A percentile compares a stretch with the other conserved stretches of the same genome.
Evolutionary conservation across 2,113 vertebrate species (phyloP).

Genomic region (Ciconia maguari): DNA sequence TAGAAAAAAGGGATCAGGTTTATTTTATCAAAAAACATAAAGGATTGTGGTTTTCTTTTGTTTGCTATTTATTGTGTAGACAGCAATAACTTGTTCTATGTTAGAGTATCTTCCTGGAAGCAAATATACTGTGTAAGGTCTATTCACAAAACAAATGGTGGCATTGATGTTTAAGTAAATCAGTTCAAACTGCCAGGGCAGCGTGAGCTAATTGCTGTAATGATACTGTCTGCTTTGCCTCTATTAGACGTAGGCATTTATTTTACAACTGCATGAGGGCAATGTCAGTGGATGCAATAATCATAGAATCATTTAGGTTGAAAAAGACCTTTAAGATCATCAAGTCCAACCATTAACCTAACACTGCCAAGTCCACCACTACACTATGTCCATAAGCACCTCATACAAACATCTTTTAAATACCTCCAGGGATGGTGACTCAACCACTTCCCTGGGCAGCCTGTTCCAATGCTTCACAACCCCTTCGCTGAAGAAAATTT

Average conservation of each 20-base stretch:
- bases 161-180: not conserved
- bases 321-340: not conserved
- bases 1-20: not conserved
- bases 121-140: not conserved
- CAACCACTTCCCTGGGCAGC: not conserved
- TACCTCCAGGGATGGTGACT: not conserved
- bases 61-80: not conserved
- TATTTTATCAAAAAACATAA: not conserved
- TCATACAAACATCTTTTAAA: not conserved
- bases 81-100: not conserved
- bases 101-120: not conserved
- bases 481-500: not conserved
- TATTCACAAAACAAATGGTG: not conserved
- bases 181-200: not conserved
- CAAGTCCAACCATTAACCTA: not conserved
- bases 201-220: not conserved
- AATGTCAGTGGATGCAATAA: not conserved
- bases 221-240: not conserved
- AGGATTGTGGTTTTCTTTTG: not conserved
- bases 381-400: not conserved
- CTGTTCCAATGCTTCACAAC: not conserved
- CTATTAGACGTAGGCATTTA: not conserved
- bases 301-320: not conserved
- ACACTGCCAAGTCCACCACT: no score
- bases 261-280: not conserved